Conservation (phyloP, 1,140 invertebrate genomes). For the Orussus abietinus region DNA sequence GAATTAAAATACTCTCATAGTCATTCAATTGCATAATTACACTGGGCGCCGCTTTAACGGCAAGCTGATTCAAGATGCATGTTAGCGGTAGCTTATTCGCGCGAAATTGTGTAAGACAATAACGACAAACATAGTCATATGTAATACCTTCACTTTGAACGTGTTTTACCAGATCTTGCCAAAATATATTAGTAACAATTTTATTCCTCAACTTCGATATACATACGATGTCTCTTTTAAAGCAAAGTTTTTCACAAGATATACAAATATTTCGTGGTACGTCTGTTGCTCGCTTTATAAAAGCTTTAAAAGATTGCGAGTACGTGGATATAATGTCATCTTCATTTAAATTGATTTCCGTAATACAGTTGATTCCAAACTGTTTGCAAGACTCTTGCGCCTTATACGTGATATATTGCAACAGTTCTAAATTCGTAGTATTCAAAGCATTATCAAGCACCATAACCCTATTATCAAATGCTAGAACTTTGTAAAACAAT, state of each 20-base stretch:
- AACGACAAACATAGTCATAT: conserved; percentile 12
- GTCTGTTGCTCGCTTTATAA: conserved; percentile 20
- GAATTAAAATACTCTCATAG: conserved; percentile 14
- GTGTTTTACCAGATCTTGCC: conserved; percentile 16
- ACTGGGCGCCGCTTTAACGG: background rate
- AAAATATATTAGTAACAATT: conserved; percentile 10
- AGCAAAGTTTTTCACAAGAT: conserved; percentile 27
- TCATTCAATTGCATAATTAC: conserved; percentile 18
- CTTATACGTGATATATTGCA: background rate
- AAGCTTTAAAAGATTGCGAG: conserved; percentile 17
- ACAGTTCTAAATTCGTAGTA: conserved; percentile 3
- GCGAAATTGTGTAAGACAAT: conserved; percentile 11
- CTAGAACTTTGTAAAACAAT: conserved; percentile 2
- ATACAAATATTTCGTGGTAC: conserved; percentile 16
- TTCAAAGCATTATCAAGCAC: conserved; percentile 3
- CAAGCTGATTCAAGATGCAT: conserved; percentile 7
- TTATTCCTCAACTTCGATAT: conserved; percentile 9
- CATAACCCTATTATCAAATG: too few relatives aligned
- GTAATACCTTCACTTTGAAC: background rate
- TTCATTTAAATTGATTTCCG: conserved; percentile 18
- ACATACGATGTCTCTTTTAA: conserved; percentile 15
- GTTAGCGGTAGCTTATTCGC: background rate
- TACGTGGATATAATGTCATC: conserved; percentile 15
- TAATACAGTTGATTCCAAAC: conserved; percentile 4
- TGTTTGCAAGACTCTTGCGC: conserved; percentile 7